phyloP scores from a whole-genome alignment of 2,888 invertebrate species.

The Acleris cristana region DNA sequence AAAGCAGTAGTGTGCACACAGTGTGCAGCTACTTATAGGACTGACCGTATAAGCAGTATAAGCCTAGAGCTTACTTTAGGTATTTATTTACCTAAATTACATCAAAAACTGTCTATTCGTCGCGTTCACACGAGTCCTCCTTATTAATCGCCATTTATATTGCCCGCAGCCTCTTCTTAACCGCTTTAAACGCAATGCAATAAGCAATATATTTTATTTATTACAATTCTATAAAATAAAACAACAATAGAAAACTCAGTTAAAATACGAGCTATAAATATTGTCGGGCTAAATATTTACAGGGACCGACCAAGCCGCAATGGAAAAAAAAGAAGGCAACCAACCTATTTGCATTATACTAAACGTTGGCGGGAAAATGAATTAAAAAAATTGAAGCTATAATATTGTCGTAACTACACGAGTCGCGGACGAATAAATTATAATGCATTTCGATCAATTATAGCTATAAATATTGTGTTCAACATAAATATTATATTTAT shows the following conservation, averaged over 20 bases:
- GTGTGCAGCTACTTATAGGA: too few relatives aligned
- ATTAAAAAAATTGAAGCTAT: slow-evolving; percentile 17
- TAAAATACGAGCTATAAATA: slow-evolving; percentile 28
- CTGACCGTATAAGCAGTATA: too few relatives aligned
- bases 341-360: slow-evolving; percentile 36
- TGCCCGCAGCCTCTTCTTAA: neutral
- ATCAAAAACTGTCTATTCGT: too few relatives aligned
- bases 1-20: too few relatives aligned
- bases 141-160: too few relatives aligned
- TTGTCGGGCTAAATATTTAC: slow-evolving; percentile 21
- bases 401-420: slow-evolving; percentile 3
- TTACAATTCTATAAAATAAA: neutral
- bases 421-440: slow-evolving; percentile 18
- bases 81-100: too few relatives aligned
- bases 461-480: slow-evolving; percentile 15
- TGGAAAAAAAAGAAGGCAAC: slow-evolving; percentile 8
- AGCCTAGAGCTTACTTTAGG: too few relatives aligned
- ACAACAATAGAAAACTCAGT: slow-evolving; percentile 20
- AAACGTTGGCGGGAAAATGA: slow-evolving; percentile 32
- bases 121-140: too few relatives aligned
- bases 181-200: neutral
- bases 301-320: slow-evolving; percentile 1
- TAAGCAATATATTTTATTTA: neutral
- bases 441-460: slow-evolving; percentile 6
- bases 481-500: neutral